Evolutionary conservation across 2,888 invertebrate species (phyloP).

Genomic region (Plebejus anna): DNA sequence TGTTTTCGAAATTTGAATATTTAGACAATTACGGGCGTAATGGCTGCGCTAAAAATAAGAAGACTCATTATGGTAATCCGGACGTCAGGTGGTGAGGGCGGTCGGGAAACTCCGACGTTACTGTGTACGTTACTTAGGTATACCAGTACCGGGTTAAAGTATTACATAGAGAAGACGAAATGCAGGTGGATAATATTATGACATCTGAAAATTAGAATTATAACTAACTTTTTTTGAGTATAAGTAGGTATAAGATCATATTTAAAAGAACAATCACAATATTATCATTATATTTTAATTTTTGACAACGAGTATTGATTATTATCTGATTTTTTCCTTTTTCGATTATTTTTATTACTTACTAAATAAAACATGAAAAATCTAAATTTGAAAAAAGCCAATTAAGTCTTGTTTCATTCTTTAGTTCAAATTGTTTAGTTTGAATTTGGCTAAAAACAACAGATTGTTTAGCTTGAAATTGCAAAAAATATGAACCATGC

Average conservation of each 20-base stretch:
- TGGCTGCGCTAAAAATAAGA: constrained; percentile 20
- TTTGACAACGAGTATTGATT: no score
- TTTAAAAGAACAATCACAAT: no score
- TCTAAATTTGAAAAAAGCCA: neutral
- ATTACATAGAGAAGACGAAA: neutral
- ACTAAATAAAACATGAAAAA: neutral
- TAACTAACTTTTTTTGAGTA: no score
- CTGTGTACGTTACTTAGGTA: neutral
- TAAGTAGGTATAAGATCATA: no score
- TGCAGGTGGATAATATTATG: neutral
- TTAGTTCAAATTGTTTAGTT: neutral
- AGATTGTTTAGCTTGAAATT: neutral
- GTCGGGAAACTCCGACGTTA: neutral
- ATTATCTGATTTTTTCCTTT: no score
- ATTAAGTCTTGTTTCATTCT: neutral
- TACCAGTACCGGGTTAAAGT: neutral
- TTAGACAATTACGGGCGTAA: constrained; percentile 18
- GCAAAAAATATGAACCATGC: neutral
- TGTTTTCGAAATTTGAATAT: constrained; percentile 22
- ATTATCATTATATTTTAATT: no score
- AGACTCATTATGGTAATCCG: constrained; percentile 25
- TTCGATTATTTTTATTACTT: no score
- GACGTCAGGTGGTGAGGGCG: constrained; percentile 16
- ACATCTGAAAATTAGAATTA: neutral
- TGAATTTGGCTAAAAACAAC: neutral